Evolutionary conservation across 2,113 vertebrate genomes (phyloP).

Genomic region (Oryzias melastigma): DNA sequence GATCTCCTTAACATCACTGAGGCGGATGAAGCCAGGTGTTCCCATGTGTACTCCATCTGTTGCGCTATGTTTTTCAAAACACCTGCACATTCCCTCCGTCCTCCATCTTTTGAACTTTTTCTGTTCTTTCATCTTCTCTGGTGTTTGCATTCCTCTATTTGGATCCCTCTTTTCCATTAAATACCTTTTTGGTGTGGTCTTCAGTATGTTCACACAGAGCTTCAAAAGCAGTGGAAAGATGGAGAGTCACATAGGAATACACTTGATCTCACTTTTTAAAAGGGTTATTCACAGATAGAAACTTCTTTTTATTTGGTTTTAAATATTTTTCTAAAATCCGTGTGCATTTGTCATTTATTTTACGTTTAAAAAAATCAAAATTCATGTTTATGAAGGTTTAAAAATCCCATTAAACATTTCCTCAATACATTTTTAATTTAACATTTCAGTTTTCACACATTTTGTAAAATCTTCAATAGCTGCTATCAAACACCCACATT

Average conservation of each 20-base stretch:
- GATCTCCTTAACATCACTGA: constrained; percentile 15
- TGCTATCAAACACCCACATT: too few relatives aligned
- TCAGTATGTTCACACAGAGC: constrained; percentile 21
- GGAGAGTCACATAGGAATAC: not conserved
- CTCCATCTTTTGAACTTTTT: constrained; percentile 8
- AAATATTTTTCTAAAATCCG: not conserved
- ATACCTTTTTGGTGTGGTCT: constrained; percentile 11
- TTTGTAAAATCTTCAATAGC: too few relatives aligned
- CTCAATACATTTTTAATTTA: too few relatives aligned
- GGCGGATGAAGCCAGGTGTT: constrained; percentile 7
- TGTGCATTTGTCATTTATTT: too few relatives aligned
- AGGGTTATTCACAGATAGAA: not conserved
- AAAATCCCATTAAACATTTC: too few relatives aligned
- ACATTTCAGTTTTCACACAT: too few relatives aligned
- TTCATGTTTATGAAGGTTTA: too few relatives aligned
- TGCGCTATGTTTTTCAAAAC: constrained; percentile 20
- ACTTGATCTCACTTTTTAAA: not conserved
- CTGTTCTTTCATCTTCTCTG: constrained; percentile 42
- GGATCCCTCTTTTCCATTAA: constrained; percentile 6
- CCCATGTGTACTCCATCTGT: constrained; percentile 11
- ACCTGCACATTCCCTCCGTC: constrained; percentile 1
- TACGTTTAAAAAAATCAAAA: too few relatives aligned
- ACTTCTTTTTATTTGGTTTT: not conserved
- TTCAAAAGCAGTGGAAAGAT: constrained; percentile 46
- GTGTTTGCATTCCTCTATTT: constrained; percentile 24